Percentiles rank a stretch among this genome's conserved stretches.
These are phyloP conservation scores for Drosophila micromelanica DNA, from an alignment of 1,140 invertebrate genomes.

Conservation along the genomic window DNA sequence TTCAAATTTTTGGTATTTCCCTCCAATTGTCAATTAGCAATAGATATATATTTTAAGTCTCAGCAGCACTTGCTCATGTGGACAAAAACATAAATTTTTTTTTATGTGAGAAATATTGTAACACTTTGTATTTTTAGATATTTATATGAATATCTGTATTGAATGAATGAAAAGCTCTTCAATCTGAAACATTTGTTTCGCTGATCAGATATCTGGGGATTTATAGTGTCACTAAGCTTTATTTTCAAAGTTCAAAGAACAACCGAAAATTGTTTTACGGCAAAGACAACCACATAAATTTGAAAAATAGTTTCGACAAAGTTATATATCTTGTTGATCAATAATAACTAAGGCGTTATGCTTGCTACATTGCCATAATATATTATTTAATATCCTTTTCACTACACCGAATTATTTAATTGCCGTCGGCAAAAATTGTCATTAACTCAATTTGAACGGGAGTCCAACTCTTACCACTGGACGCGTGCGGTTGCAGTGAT, in stretches of 20 bases:
- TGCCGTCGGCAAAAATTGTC: slow-evolving; percentile 54
- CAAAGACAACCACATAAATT: not conserved
- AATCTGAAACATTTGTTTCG: too few relatives aligned
- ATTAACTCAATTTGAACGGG: not conserved
- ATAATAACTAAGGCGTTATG: too few relatives aligned
- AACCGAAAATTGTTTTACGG: not conserved
- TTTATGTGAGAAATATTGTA: too few relatives aligned
- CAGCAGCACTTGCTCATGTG: not conserved
- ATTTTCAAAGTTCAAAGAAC: not conserved
- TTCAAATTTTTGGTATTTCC: slow-evolving; percentile 19
- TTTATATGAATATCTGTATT: not conserved
- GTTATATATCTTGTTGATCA: too few relatives aligned
- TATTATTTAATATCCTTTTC: not conserved
- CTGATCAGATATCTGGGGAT: not conserved
- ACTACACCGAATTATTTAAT: not conserved
- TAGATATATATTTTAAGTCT: slow-evolving; percentile 4
- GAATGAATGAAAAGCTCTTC: not conserved
- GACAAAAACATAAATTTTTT: not conserved
- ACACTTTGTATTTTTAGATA: not conserved
- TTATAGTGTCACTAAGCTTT: not conserved
- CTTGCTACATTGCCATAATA: too few relatives aligned
- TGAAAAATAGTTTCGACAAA: too few relatives aligned
- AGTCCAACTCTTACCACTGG: slow-evolving; percentile 59
- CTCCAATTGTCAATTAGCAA: slow-evolving; percentile 43
- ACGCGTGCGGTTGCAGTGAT: slow-evolving; percentile 60